These are phyloP conservation scores for Rhagium mordax DNA, from an alignment of 2,888 invertebrate genomes.

Conservation along the genomic window DNA sequence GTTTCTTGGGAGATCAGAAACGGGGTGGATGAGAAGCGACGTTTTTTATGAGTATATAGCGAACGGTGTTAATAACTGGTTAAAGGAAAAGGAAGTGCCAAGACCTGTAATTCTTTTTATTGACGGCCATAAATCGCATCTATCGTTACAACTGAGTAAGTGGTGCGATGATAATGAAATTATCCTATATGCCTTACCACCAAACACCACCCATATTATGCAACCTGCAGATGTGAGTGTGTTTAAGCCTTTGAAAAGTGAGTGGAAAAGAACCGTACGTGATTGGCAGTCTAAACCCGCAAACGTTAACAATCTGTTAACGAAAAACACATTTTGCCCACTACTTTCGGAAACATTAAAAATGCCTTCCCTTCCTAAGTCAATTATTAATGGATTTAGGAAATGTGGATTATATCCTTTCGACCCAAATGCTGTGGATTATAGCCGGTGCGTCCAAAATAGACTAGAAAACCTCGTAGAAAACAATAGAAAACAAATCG, in stretches of 20 bases:
- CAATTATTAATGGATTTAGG: too few species aligned
- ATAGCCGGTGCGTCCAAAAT: not conserved
- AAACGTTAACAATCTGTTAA: conserved; percentile 16
- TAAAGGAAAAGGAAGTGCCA: conserved; percentile 12
- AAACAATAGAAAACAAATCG: not conserved
- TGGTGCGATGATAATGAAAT: conserved; percentile 54
- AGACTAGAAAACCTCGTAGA: too few species aligned
- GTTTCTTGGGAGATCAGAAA: conserved; percentile 1
- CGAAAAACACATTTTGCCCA: conserved; percentile 28
- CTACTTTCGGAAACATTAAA: conserved; percentile 20
- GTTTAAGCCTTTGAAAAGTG: conserved; percentile 35
- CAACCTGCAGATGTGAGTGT: conserved; percentile 40
- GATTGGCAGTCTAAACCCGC: conserved; percentile 16
- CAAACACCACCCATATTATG: conserved; percentile 38
- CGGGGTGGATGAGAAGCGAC: not conserved
- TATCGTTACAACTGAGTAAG: conserved; percentile 44
- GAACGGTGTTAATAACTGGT: not conserved
- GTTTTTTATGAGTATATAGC: not conserved
- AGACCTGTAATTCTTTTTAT: conserved; percentile 53
- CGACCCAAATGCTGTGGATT: not conserved
- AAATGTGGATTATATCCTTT: not conserved
- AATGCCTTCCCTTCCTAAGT: not conserved
- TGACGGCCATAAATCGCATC: conserved; percentile 58
- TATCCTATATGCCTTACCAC: conserved; percentile 48
- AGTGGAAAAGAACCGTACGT: conserved; percentile 32